Base-by-base conservation (phyloP, 2,797 vertebrate species). In the Oreochromis mossambicus region DNA sequence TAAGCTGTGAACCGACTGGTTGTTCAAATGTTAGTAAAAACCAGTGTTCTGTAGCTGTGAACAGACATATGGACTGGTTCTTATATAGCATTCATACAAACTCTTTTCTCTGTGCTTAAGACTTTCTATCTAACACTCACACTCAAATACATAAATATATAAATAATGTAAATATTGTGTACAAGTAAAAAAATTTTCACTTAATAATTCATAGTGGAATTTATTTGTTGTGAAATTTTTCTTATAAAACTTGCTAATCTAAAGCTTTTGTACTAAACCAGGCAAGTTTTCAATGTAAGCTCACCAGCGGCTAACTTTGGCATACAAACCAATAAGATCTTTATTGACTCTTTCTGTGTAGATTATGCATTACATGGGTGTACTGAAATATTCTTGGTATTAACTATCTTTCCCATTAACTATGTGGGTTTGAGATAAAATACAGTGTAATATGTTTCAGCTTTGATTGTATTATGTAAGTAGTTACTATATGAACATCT, bases 41-140 rank as follows among this genome's bases (percentile, higher is more conserved):
- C 13, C 12, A 24, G n/a, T 15, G 36, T 43, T 68, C 13, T 24
- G 63, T 68, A 68, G 17, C 17, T 41, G n/a, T 68, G 63, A 41
- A 41, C 63, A 66, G 61, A 21, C 2, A 0, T 38, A 0, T 63
- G 34, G 34, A 13, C 58, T 38, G 58, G 0, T 38, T 63, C 58
- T 38, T 63, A 63, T 38, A n/a, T 5, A 3, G 10, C 32, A 21
- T 63, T 21, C 19, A 63, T 5, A 4, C 58, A 63, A 63, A 38
- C 58, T 63, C 1, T 38, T 38, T 63, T n/a, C 34, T 63, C 6
- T 63, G 15, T 63, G 58, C 19, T 36, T 63, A 63, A 63, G 32
- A 3, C 3, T 63, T 63, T 63, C 34, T 63, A 38, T n/a, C 6
- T 21, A 63, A 38, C 11, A 38, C 11, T 38, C 5, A 21, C 1